Evolutionary conservation across 2,888 invertebrate species (phyloP), one percentile per base, ranked within the genome.

Genomic region (Cerastis rubricosa): DNA sequence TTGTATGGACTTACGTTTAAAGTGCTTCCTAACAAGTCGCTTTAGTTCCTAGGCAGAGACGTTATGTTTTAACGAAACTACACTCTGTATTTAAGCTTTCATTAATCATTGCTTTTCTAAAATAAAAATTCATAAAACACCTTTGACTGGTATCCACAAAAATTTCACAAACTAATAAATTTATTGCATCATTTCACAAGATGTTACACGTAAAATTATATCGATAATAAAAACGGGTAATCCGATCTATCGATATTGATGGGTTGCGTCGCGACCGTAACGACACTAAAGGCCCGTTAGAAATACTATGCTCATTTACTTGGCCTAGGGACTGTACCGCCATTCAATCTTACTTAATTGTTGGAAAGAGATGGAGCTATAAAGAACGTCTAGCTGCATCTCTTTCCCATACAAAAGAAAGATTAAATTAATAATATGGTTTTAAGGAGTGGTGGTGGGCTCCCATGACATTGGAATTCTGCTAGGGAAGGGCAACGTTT

Each of bases 171-270:
- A 57, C 74, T 66, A 81, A 76, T 67, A 74, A 81, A 76, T 76
- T 65, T 57, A 73, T 73, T 81, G 25, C 51, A 69, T 45, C 65
- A 74, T 68, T 76, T 80, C 78, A 71, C 74, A 64, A 64, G 49
- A 75, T 79, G 76, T 80, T 70, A 78, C 77, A 70, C 22, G 43
- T 65, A 80, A 86, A 86, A 79, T 81, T 80, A 87, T 87, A 81
- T 85, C 84, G 84, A 86, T 86, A 86, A 78, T 87, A 87, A 87
- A 86, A 86, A 81, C 85, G 57, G 83, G 84, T 87, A 87, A 86
- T 78, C 81, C 86, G 87, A 86, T 87, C 83, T 85, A 84, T 87
- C 81, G 85, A 85, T 87, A 87, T 80, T 86, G 81, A 87, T 83
- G 79, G 74, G 81, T 64, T 25, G 74, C 71, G 70, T 73, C 65